Base-by-base conservation (phyloP, 2,888 invertebrate species). In the Synergus japonicus region DNA sequence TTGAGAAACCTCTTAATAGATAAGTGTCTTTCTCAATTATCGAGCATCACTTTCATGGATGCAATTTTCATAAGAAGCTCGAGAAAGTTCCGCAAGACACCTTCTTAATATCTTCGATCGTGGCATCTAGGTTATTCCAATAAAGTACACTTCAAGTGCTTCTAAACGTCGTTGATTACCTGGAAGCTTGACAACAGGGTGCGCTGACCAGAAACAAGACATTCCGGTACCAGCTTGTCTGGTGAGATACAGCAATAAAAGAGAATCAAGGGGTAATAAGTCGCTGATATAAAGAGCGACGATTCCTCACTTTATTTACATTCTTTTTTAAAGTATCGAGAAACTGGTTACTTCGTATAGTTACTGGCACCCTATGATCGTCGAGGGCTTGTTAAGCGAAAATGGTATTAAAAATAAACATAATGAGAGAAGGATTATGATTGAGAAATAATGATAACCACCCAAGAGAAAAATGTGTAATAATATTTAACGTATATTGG, bases 71-170 rank as follows among this genome's bases (percentile, higher is more conserved):
- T 73, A 73, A 54, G 73, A 73, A 73, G 73, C 73, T 54, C 73
- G 54, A 73, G 54, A 73, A 73, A 73, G 73, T 73, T 73, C 54
- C 9, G n/a, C 37, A 73, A 73, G 60, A 76, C 78, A 81, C 64
- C 67, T 83, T 79, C 78, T 81, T 83, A 77, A 80, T 81, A 82
- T 77, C 81, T 83, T 82, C 81, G 79, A 81, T 81, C 82, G 77
- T 76, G 60, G 78, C 83, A 90, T 90, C 86, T 89, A 87, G 90
- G 90, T 89, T 90, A 90, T 88, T 89, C 88, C 89, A 87, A 89
- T 90, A 89, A 89, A 89, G 85, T 86, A 84, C 88, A 87, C 85
- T 88, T 85, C 81, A 86, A 82, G 88, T 87, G 89, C 87, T 90
- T 90, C 89, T 88, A 88, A 90, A 90, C 87, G 87, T 83, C 84